These are phyloP conservation scores for Fabriciana adippe DNA, from an alignment of 2,888 invertebrate genomes.

Conservation along the genomic window DNA sequence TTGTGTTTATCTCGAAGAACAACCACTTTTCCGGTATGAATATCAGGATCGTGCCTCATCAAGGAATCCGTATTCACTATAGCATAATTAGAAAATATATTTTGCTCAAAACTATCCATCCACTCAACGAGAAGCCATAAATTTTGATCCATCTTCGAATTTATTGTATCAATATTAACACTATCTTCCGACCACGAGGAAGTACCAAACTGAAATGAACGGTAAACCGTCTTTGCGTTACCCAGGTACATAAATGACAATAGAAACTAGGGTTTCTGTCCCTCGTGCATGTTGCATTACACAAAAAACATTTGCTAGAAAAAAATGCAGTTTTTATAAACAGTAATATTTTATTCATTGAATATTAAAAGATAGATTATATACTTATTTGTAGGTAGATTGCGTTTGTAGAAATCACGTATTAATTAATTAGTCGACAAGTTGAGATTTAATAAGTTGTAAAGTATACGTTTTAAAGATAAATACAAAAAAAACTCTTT, in stretches of 20 bases:
- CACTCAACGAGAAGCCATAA: constrained; percentile 67
- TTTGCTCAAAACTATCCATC: constrained; percentile 50
- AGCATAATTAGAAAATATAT: constrained; percentile 55
- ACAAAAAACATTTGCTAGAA: constrained; percentile 34
- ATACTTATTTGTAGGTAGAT: no score
- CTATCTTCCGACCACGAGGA: constrained; percentile 23
- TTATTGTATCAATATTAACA: constrained; percentile 20
- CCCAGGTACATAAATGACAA: constrained; percentile 47
- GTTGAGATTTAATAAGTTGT: no score
- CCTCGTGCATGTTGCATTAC: constrained; percentile 28
- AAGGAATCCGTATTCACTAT: constrained; percentile 52
- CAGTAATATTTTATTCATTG: neutral
- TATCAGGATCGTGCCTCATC: constrained; percentile 47
- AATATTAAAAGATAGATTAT: no score
- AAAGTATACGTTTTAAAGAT: no score
- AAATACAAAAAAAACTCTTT: no score
- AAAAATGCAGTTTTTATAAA: neutral
- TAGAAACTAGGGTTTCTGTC: constrained; percentile 34
- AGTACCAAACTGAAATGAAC: constrained; percentile 40
- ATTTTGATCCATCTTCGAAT: constrained; percentile 50
- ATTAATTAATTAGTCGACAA: no score
- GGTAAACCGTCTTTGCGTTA: constrained; percentile 19
- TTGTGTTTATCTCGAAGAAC: constrained; percentile 47
- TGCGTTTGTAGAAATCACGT: no score
- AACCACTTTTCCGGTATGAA: constrained; percentile 54